Conservation (phyloP, 2,113 vertebrate species). For the Alligator mississippiensis region DNA sequence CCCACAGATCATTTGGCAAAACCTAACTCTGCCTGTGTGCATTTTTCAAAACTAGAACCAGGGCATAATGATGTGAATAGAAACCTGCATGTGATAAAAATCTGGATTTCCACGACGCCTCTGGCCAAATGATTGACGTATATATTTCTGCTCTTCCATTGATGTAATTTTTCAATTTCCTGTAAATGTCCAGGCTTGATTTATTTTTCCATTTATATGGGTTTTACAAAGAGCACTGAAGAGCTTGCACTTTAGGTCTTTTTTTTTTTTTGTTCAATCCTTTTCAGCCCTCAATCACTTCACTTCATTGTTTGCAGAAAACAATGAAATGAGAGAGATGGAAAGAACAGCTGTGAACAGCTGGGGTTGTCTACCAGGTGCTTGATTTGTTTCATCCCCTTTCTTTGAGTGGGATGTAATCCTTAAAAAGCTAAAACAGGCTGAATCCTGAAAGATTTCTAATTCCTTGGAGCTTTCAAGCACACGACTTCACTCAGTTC, state of each 20-base stretch:
- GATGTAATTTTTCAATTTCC: conserved; percentile 77
- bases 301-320: conserved; percentile 68
- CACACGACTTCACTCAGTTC: not conserved
- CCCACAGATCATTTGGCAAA: conserved; percentile 36
- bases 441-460: not conserved
- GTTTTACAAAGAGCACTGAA: conserved; percentile 65
- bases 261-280: conserved; percentile 46
- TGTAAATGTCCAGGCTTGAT: conserved; percentile 73
- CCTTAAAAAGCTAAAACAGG: not conserved
- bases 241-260: conserved; percentile 62
- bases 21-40: not conserved
- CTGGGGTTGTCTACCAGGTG: conserved; percentile 56
- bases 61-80: conserved; percentile 49
- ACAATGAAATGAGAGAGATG: conserved; percentile 71
- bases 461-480: conserved; percentile 4
- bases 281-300: conserved; percentile 63
- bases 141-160: conserved; percentile 64
- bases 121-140: conserved; percentile 75
- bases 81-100: conserved; percentile 67
- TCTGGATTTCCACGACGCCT: conserved; percentile 64
- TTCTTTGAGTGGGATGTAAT: conserved; percentile 18
- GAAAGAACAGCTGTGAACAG: conserved; percentile 63
- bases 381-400: conserved; percentile 28
- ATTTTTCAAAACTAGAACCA: conserved; percentile 35
- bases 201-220: conserved; percentile 78